Percentiles rank a stretch among this genome's conserved stretches.
Conservation (phyloP, 2,797 vertebrate species). For the Numenius phaeopus region DNA sequence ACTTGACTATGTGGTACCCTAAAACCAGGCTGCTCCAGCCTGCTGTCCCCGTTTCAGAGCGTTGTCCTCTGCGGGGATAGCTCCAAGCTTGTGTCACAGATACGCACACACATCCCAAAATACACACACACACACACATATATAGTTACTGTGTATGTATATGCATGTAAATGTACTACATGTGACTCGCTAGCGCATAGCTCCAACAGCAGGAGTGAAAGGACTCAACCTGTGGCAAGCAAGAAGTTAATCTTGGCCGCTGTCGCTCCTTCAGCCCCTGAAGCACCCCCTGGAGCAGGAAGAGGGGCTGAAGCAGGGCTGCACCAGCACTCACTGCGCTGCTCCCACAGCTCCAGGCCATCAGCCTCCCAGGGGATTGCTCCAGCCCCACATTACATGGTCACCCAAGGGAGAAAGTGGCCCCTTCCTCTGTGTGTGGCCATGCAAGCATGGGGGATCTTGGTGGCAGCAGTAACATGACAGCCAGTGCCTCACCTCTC, state of each 20-base stretch:
- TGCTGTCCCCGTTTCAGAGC: background rate
- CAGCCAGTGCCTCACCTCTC: background rate
- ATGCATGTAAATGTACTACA: background rate
- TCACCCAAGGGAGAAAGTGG: background rate
- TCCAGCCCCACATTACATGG: background rate
- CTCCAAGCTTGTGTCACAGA: background rate
- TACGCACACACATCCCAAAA: background rate
- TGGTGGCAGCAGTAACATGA: background rate
- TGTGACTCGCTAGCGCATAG: background rate
- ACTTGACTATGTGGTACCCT: background rate
- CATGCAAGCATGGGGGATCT: background rate
- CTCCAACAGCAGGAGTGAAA: background rate
- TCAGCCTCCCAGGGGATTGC: background rate
- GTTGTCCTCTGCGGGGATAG: rapidly evolving
- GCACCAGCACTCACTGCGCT: background rate
- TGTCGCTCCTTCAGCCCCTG: background rate
- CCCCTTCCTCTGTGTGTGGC: background rate
- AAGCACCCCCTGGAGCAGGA: background rate
- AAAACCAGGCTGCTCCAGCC: background rate
- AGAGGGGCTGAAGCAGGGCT: background rate
- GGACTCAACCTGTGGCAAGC: background rate
- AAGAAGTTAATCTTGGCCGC: background rate
- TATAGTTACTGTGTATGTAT: background rate
- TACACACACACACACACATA: background rate
- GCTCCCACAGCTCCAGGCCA: background rate